Evolutionary conservation across 2,797 vertebrate species (phyloP).

Genomic region (Peromyscus nudipes): DNA sequence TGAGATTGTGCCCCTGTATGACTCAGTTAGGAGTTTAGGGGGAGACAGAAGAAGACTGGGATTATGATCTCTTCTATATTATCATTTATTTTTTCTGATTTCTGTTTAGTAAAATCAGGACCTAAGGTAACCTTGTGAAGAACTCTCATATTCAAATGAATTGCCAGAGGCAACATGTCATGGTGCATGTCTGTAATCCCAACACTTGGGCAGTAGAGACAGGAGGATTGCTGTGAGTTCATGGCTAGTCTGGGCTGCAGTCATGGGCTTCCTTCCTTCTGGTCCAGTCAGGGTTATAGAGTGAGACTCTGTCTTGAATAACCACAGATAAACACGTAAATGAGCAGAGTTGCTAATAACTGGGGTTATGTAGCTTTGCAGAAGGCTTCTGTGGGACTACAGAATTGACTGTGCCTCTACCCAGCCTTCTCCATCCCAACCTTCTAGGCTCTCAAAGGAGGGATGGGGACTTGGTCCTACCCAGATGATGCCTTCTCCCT

Average conservation of each 20-base stretch:
- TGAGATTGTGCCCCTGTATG: background rate
- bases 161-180: background rate
- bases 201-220: background rate
- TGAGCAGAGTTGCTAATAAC: background rate
- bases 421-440: background rate
- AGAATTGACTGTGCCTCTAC: background rate
- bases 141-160: background rate
- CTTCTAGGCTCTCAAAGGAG: background rate
- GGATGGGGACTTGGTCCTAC: background rate
- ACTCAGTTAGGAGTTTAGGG: background rate
- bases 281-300: background rate
- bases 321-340: background rate
- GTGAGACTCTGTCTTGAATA: background rate
- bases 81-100: constrained; percentile 7
- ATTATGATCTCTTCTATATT: background rate
- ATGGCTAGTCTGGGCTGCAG: background rate
- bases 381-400: background rate
- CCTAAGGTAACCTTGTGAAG: background rate
- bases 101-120: constrained; percentile 7
- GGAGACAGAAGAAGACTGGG: background rate
- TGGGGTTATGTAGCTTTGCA: background rate
- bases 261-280: background rate
- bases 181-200: background rate
- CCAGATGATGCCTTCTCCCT: background rate
- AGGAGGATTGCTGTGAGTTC: background rate